Evolutionary conservation across 2,888 invertebrate genomes (phyloP).

Genomic region (Frankliniella fusca): DNA sequence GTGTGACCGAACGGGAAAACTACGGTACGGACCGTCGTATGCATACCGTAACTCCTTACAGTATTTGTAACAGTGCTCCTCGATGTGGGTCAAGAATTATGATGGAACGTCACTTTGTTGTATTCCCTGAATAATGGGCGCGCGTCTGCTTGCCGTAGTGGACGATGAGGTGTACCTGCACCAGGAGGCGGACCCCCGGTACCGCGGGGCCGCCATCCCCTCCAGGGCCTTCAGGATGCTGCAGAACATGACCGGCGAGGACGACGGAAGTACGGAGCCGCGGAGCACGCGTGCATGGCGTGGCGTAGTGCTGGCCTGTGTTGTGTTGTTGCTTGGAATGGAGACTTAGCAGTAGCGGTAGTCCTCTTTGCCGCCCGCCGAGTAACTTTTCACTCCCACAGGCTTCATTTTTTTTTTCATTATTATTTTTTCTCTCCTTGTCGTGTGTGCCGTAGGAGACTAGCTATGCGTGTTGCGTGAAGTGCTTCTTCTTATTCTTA

Average conservation of each 20-base stretch:
- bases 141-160: constrained; percentile 43
- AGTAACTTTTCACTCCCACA: no score
- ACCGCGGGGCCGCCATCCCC: constrained; percentile 60
- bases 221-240: constrained; percentile 65
- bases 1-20: no score
- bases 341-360: constrained; percentile 31
- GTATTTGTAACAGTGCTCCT: no score
- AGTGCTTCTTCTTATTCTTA: no score
- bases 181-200: constrained; percentile 58
- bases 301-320: not conserved
- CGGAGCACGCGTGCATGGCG: not conserved
- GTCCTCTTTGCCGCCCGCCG: no score
- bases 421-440: no score
- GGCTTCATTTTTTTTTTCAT: no score
- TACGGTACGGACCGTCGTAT: no score
- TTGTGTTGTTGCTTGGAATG: constrained; percentile 35
- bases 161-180: constrained; percentile 55
- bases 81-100: no score
- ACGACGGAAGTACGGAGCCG: constrained; percentile 44
- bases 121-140: not conserved
- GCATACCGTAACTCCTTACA: no score
- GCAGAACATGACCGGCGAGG: constrained; percentile 59
- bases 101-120: not conserved
- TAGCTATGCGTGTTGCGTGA: no score
- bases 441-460: no score